Percentiles rank a stretch among this genome's conserved stretches.
phyloP scores from a whole-genome alignment of 2,113 vertebrate species.

The Eupsittula cactorum region DNA sequence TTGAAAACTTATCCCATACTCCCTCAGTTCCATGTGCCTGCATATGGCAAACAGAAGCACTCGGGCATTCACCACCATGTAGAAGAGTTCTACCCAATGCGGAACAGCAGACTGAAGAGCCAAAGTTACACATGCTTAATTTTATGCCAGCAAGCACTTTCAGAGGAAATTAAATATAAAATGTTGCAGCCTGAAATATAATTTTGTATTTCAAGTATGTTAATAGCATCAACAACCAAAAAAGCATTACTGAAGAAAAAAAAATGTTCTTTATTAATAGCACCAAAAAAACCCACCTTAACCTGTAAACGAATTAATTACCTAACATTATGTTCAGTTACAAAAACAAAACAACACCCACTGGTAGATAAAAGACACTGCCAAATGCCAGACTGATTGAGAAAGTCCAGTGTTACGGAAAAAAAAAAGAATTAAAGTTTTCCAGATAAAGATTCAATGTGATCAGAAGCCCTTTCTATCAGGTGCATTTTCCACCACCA shows the following conservation, averaged over 20 bases:
- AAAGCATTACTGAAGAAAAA: background rate
- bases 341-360: background rate
- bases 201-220: background rate
- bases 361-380: background rate
- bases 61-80: fast-evolving
- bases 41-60: background rate
- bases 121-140: background rate
- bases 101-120: background rate
- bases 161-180: background rate
- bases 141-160: background rate
- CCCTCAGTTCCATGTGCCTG: fast-evolving
- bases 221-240: background rate
- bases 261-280: background rate
- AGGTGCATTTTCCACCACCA: background rate
- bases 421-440: background rate
- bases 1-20: background rate
- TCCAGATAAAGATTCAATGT: background rate
- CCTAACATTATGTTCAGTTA: background rate
- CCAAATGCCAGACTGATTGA: background rate
- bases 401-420: background rate
- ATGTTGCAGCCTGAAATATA: background rate
- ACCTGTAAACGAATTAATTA: background rate
- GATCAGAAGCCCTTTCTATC: background rate
- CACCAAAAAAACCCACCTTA: background rate
- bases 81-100: fast-evolving